Evolutionary conservation across 2,888 invertebrate genomes (phyloP).

Genomic region (Tenthredo distinguenda): DNA sequence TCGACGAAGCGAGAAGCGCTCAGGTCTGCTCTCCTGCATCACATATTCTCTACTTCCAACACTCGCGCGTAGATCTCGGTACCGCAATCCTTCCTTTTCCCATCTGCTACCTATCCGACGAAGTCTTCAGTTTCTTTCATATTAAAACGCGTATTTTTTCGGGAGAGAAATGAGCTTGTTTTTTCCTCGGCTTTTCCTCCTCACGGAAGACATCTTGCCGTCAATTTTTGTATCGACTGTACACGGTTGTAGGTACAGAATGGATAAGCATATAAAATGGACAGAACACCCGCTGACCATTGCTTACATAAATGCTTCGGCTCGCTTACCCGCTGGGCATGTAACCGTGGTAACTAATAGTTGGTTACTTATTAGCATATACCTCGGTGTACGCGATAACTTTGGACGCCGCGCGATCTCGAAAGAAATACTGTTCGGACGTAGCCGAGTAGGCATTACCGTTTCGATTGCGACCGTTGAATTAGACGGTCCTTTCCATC

Average conservation of each 20-base stretch:
- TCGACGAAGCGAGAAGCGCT: neutral
- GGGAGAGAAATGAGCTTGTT: no score
- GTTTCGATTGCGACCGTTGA: neutral
- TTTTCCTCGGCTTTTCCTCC: neutral
- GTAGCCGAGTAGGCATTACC: neutral
- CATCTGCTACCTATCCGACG: no score
- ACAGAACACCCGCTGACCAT: conserved; percentile 47
- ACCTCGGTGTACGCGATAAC: conserved; percentile 64
- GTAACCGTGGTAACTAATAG: conserved; percentile 58
- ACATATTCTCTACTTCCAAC: neutral
- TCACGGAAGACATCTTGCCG: neutral
- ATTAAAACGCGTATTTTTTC: neutral
- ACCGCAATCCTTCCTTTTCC: no score
- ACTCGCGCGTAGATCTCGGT: neutral
- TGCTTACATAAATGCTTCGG: conserved; percentile 49
- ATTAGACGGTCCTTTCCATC: neutral
- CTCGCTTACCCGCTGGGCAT: conserved; percentile 49
- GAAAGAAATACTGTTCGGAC: neutral
- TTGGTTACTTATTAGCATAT: conserved; percentile 67
- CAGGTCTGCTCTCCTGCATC: neutral
- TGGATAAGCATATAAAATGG: conserved; percentile 27
- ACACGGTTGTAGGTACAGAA: neutral
- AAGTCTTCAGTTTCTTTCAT: neutral
- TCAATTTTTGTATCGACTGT: conserved; percentile 25
- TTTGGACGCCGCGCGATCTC: conserved; percentile 59